Conservation (phyloP, 1,140 invertebrate genomes). For the Drusus annulatus region DNA sequence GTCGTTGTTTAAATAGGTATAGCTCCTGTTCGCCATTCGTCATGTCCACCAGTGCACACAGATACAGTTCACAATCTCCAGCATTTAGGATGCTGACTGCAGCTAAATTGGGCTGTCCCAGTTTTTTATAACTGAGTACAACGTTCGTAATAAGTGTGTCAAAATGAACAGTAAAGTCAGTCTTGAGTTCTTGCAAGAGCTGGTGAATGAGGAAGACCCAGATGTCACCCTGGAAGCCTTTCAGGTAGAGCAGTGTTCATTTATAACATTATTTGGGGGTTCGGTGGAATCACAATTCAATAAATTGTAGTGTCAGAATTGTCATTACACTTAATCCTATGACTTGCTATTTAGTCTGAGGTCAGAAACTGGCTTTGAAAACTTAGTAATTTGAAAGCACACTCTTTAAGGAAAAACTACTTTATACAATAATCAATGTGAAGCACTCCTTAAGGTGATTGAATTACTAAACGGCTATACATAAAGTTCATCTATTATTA, state of each 20-base stretch:
- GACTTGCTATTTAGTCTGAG: no score
- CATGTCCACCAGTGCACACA: conserved; percentile 34
- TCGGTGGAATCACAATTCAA: no score
- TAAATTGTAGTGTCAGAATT: no score
- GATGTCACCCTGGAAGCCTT: conserved; percentile 63
- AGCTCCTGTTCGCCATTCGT: conserved; percentile 37
- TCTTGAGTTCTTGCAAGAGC: conserved; percentile 64
- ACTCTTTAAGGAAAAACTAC: no score
- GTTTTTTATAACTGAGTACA: conserved; percentile 4
- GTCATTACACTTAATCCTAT: no score
- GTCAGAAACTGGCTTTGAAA: no score
- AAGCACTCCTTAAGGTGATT: no score
- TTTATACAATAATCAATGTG: no score
- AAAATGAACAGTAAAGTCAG: conserved; percentile 55
- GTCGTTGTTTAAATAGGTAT: conserved; percentile 47
- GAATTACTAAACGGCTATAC: no score
- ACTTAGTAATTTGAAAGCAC: no score
- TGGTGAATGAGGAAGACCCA: conserved; percentile 66
- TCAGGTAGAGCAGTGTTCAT: conserved; percentile 39
- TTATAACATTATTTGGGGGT: background rate
- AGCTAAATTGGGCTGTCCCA: conserved; percentile 21
- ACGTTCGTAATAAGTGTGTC: background rate
- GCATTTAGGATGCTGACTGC: conserved; percentile 8
- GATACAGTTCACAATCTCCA: background rate
- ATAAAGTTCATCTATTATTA: no score